phyloP scores from a whole-genome alignment of 30 jellyfish, hydroid and myxozoan species.

The Mastigias papua region DNA sequence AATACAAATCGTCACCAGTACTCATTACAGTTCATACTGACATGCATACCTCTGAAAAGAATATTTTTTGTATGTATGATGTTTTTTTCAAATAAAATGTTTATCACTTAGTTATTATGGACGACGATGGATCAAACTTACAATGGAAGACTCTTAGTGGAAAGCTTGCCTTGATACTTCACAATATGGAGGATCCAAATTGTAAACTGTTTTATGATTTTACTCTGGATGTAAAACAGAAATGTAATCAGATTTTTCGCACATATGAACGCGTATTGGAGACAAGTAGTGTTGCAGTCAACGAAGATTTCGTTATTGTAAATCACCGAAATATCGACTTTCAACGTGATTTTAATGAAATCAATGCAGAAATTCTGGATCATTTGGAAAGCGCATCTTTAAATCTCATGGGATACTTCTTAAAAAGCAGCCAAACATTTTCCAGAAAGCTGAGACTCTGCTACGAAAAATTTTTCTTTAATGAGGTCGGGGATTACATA shows the following conservation, averaged over 20 bases:
- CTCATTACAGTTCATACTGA: too few species aligned
- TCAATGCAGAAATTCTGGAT: conserved; percentile 26
- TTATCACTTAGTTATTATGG: conserved; percentile 76
- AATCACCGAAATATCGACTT: conserved; percentile 50
- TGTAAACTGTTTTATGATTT: conserved; percentile 65
- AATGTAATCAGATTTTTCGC: conserved; percentile 65
- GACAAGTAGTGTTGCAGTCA: conserved; percentile 37
- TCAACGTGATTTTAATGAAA: conserved; percentile 46
- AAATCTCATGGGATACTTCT: conserved; percentile 63
- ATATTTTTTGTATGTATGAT: too few species aligned
- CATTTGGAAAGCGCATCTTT: too few species aligned
- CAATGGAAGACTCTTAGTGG: conserved; percentile 94
- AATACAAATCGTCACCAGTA: too few species aligned
- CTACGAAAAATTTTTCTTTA: conserved; percentile 84
- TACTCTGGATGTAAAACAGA: conserved; percentile 28
- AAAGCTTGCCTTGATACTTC: conserved; percentile 75
- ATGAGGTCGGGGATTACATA: conserved; percentile 70
- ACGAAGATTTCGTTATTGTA: conserved; percentile 68
- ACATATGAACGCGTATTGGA: conserved; percentile 53
- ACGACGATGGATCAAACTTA: conserved; percentile 42
- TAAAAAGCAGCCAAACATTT: conserved; percentile 55
- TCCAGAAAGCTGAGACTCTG: conserved; percentile 80
- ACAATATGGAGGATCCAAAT: conserved; percentile 68
- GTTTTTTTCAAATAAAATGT: too few species aligned
- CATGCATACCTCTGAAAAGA: too few species aligned